Base-by-base conservation (phyloP, 1,140 invertebrate genomes). In the Saccostrea echinata region DNA sequence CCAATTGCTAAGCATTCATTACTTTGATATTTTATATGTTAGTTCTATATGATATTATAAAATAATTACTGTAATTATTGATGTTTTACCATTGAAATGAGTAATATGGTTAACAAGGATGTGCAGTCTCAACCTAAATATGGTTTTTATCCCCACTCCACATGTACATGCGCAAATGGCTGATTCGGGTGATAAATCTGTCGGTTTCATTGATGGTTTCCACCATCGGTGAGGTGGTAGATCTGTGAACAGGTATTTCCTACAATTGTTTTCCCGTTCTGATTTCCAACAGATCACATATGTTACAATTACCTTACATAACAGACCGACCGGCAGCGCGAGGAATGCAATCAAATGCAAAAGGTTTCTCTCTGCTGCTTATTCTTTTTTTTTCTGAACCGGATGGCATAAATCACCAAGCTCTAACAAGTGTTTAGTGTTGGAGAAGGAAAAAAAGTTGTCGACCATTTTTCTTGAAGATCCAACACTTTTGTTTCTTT, bases 401-500 rank as follows among this genome's bases (percentile, higher is more conserved):
- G 68, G 68, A 76, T 76, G 68, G 27, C 1, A 76, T 76, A 76
- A 76, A 76, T 76, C 68, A 76, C 27, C 16, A 0, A 3, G 16
- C 68, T 76, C 24, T 33, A 76, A 76, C 27, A 30, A 76, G 68
- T 76, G 27, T 76, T 33, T 16, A 76, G 68, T 76, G 68, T 76
- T 30, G 16, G 68, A 76, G 27, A 35, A 43, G 43, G 43, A 43
- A 43, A 9, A 43, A 43, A 43, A 43, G 9, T 61, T 61, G 55
- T 61, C 18, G n/a, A 76, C 1, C 1, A 13, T 13, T 76, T 27
- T 30, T 76, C 30, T 30, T 76, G 24, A 30, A 21, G 68, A 76
- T 76, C 68, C 18, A 76, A 76, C 68, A 76, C 68, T 76, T 76
- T 30, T 76, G 68, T 76, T 30, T 76, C 55, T 76, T 76, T 76